Conservation (phyloP, 2,888 invertebrate genomes). For the Himalopsyche kuldschensis region DNA sequence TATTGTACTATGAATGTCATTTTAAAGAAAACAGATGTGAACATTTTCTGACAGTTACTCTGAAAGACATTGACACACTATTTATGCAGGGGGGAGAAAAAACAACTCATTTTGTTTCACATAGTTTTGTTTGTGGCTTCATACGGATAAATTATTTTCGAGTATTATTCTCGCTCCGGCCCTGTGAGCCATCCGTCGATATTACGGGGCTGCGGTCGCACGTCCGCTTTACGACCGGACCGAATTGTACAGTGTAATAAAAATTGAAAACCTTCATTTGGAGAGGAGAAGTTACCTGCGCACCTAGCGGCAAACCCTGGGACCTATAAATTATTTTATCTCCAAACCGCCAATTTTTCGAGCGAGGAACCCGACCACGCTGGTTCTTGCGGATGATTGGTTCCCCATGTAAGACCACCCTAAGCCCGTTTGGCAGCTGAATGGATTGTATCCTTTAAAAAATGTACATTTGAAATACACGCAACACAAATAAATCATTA, state of each 20-base stretch:
- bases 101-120: too few relatives aligned
- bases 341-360: background rate
- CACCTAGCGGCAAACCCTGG: background rate
- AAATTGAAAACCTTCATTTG: slow-evolving; percentile 18
- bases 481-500: too few relatives aligned
- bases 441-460: background rate
- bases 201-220: slow-evolving; percentile 13
- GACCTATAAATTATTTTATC: background rate
- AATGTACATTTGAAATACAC: background rate
- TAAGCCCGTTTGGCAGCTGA: background rate
- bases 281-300: background rate
- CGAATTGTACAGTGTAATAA: slow-evolving; percentile 20
- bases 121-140: too few relatives aligned
- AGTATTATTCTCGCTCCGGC: background rate
- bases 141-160: too few relatives aligned
- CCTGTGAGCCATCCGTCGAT: background rate
- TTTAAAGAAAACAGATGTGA: too few relatives aligned
- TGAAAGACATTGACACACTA: too few relatives aligned
- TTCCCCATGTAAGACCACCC: background rate
- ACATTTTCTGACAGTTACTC: too few relatives aligned
- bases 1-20: too few relatives aligned
- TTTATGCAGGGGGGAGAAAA: too few relatives aligned
- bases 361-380: background rate
- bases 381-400: background rate
- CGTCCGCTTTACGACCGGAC: slow-evolving; percentile 18